Base-by-base conservation (phyloP, 92 coral and sea anemone species). In the Epizoanthus scotinus region DNA sequence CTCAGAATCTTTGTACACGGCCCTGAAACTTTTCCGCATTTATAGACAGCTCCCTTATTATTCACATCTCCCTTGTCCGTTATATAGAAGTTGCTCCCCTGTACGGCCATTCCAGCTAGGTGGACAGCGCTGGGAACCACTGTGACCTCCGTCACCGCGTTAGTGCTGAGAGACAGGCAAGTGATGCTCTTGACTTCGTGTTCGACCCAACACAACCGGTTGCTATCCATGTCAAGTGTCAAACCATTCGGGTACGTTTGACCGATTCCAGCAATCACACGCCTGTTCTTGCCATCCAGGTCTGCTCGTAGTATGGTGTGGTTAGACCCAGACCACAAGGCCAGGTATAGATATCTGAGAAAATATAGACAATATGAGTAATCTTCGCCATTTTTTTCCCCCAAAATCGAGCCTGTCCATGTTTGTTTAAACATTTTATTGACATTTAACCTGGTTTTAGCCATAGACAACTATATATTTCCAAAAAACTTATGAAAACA, bases 261-360 rank as follows among this genome's bases (percentile, higher is more conserved):
- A 7, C 81, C 81, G 13, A 75, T 3, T 10, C 13, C 21, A 20
- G 81, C 81, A 1, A 75, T 38, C 10, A 42, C 14, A 7, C 19
- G 66, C 2, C 47, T 19, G 68, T 60, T 24, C 40, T 40, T 38
- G 19, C 81, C 81, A 75, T 75, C 81, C 56, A 75, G 26, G 22
- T 60, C 55, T 8, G 81, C 67, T 31, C 81, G 81, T 40, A 59
- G 18, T 20, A 75, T 58, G 36, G 81, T 58, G 38, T 75, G 81
- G 38, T 75, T 75, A 3, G 44, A 13, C 0, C 54, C 56, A 8
- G 81, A 60, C 81, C 81, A 75, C 38, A 56, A 31, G 5, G 68
- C 55, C 10, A 75, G 26, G 22, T 75, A 75, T 8, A 75, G 40
- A 47, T 60, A 59, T 24, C 81, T 75, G 57, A 10, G 28, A 20